Percentiles rank a stretch among this genome's conserved stretches.
Evolutionary conservation across 2,888 invertebrate species (phyloP).

Genomic region (Trichogramma dendrolimi): DNA sequence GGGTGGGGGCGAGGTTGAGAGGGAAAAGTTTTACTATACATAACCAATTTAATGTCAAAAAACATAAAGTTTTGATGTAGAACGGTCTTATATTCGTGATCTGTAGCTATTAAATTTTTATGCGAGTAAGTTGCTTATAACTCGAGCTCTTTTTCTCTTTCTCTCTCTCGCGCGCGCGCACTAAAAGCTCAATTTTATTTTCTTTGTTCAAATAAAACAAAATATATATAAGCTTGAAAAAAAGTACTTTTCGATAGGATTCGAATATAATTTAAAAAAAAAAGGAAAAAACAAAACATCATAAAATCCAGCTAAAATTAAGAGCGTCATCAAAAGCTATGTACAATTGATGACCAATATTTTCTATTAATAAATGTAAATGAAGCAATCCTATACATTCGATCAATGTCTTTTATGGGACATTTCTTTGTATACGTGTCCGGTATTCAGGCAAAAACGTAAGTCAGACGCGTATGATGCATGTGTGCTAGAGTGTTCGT

Average conservation of each 20-base stretch:
- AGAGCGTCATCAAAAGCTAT: neutral
- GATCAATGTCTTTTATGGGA: conserved; percentile 10
- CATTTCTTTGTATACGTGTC: too few species aligned
- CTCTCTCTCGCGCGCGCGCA: neutral
- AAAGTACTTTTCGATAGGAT: conserved; percentile 11
- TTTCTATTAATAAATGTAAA: conserved; percentile 16
- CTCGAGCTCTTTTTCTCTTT: neutral
- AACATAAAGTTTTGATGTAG: conserved; percentile 32
- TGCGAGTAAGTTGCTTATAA: conserved; percentile 29
- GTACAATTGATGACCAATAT: conserved; percentile 1
- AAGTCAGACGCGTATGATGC: neutral
- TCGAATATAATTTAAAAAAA: too few species aligned
- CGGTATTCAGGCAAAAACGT: conserved; percentile 7
- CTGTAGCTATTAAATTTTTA: conserved; percentile 31
- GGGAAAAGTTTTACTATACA: conserved; percentile 30
- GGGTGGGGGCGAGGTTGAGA: too few species aligned
- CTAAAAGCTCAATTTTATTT: conserved; percentile 27
- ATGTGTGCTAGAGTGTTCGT: neutral
- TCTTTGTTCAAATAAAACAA: conserved; percentile 29
- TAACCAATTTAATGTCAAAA: conserved; percentile 31
- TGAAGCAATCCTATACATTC: conserved; percentile 9
- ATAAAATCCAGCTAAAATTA: neutral
- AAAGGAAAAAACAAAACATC: too few species aligned
- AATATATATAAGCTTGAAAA: conserved; percentile 20
- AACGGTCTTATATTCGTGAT: conserved; percentile 29